phyloP scores from a whole-genome alignment of 2,113 vertebrate genomes.

The Halcyon senegalensis region DNA sequence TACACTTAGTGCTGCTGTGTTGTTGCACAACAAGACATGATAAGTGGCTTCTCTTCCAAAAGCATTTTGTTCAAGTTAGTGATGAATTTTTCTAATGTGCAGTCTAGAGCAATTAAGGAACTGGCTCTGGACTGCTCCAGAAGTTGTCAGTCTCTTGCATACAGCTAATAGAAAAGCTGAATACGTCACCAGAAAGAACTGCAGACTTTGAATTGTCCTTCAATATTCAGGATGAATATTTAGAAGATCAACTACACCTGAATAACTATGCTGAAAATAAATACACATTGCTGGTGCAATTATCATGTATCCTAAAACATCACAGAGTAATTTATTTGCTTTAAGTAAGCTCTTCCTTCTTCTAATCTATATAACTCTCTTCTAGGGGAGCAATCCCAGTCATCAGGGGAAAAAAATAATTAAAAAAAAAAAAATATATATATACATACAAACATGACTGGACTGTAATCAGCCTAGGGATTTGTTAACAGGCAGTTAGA shows the following conservation, averaged over 20 bases:
- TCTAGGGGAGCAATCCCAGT: background rate
- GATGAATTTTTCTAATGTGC: background rate
- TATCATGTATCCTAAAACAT: background rate
- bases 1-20: background rate
- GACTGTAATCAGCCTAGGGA: background rate
- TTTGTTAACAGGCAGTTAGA: background rate
- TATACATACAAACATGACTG: background rate
- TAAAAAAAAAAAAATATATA: background rate
- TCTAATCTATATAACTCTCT: background rate
- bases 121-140: background rate
- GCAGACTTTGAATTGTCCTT: background rate
- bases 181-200: background rate
- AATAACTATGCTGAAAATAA: background rate
- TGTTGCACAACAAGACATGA: background rate
- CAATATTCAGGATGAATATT: background rate
- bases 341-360: background rate
- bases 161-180: background rate
- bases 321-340: background rate
- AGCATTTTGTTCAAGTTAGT: background rate
- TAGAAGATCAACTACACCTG: background rate
- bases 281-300: background rate
- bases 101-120: background rate
- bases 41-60: constrained; percentile 11
- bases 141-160: background rate
- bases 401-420: background rate